These are phyloP conservation scores for Andrena minutula DNA, from an alignment of 2,888 invertebrate genomes.

Conservation along the genomic window DNA sequence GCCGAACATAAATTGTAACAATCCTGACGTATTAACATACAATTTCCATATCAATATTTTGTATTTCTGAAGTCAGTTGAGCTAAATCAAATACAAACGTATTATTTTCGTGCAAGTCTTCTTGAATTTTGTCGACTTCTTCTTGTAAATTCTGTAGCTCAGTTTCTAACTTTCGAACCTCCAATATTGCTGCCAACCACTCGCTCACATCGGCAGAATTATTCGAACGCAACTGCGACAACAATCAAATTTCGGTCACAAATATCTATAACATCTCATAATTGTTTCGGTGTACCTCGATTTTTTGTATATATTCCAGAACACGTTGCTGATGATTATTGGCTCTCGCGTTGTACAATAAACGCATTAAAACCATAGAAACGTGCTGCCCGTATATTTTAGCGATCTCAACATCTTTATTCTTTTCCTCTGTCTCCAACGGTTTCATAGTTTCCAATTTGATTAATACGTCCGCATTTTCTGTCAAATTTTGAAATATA, in stretches of 20 bases:
- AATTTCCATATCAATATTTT: conserved; percentile 72
- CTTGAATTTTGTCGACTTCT: conserved; percentile 72
- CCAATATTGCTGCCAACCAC: conserved; percentile 78
- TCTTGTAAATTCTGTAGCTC: conserved; percentile 70
- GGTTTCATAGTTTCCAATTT: conserved; percentile 57
- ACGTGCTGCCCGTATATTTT: conserved; percentile 76
- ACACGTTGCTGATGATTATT: conserved; percentile 66
- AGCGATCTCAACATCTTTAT: conserved; percentile 74
- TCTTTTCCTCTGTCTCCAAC: conserved; percentile 36
- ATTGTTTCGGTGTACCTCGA: conserved; percentile 71
- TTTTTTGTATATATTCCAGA: conserved; percentile 76
- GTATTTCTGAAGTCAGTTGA: conserved; percentile 72
- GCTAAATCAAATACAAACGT: conserved; percentile 63
- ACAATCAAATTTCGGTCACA: neutral
- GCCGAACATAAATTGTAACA: neutral
- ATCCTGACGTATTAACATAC: conserved; percentile 62
- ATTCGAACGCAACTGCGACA: conserved; percentile 41
- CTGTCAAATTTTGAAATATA: conserved; percentile 73
- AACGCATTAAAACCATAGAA: conserved; percentile 66
- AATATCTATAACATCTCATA: neutral
- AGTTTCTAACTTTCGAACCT: conserved; percentile 77
- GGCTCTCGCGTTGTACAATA: conserved; percentile 65
- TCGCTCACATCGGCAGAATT: conserved; percentile 69
- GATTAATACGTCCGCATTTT: conserved; percentile 75
- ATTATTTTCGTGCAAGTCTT: conserved; percentile 60